Evolutionary conservation across 2,888 invertebrate species (phyloP), one percentile per base, ranked within the genome.

Genomic region (Anaspis maculata): DNA sequence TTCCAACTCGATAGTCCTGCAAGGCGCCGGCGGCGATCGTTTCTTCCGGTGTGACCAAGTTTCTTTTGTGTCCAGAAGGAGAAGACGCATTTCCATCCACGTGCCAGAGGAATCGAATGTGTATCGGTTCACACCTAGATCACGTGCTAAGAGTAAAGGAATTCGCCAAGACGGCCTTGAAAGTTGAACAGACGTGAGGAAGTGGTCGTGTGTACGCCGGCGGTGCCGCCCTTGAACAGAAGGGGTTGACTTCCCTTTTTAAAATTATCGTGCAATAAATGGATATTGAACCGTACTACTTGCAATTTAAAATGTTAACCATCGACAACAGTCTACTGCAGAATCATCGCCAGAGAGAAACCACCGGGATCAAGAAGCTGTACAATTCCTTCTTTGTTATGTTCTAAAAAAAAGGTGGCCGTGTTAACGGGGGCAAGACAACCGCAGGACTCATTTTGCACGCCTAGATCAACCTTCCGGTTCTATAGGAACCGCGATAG

Each of bases 351-450:
- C 85, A 86, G 66, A 72, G 84, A 60, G 85, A 86, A 66, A 83
- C 84, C 14, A 85, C 85, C 28, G 86, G 86, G 41, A 84, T 86
- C 59, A 86, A 86, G 69, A 86, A 86, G 67, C 70, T 86, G 62
- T 86, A 86, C 71, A 86, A 86, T 69, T 85, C 85, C 41, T 86
- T 86, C 70, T 86, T 86, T 66, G 86, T 86, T 49, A 76, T 86
- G 66, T 86, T 86, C 69, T 86, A 86, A 84, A 70, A 55, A 44
- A 21, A 33, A 37, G 27, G 38, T 19, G 19, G 5, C 5, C 9
- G 26, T 15, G 23, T 15, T 34, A 28, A 44, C 41, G 50, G 24
- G 48, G 10, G 9, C 24, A 10, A 24, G 24, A 24, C 9, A 22
- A 28, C 19, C 16, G 23, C 34, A 29, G 45, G 41, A 45, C 45